phyloP scores from a whole-genome alignment of 2,797 vertebrate species.

The Carcharodon carcharias region DNA sequence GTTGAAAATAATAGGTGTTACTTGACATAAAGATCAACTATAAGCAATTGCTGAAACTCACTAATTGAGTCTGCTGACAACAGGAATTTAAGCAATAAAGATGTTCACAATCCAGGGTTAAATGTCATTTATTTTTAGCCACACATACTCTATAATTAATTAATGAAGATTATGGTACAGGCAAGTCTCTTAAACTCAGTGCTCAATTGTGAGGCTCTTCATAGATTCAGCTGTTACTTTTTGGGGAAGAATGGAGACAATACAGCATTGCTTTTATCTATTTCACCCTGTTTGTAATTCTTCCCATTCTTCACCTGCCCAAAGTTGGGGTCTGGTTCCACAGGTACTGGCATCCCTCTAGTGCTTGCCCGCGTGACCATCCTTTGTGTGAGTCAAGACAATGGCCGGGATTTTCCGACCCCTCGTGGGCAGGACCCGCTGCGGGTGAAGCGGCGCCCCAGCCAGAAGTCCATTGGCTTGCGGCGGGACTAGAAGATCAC shows the following conservation, averaged over 20 bases:
- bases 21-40: constrained; percentile 23
- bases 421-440: too few species aligned
- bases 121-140: constrained; percentile 15
- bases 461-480: too few species aligned
- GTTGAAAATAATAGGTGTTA: constrained; percentile 25
- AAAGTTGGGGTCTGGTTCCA: neutral
- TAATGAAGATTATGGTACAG: neutral
- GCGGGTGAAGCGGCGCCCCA: too few species aligned
- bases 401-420: neutral
- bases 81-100: constrained; percentile 21
- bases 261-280: neutral
- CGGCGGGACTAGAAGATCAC: too few species aligned
- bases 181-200: neutral
- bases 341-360: neutral
- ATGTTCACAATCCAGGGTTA: neutral
- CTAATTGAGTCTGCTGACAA: constrained; percentile 22
- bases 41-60: constrained; percentile 2
- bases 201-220: neutral
- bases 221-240: neutral
- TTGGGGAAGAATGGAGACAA: neutral
- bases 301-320: neutral
- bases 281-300: neutral
- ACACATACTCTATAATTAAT: neutral
- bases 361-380: neutral
- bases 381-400: neutral